Base-by-base conservation (phyloP, 2,888 invertebrate genomes). In the Theodoxus fluviatilis region DNA sequence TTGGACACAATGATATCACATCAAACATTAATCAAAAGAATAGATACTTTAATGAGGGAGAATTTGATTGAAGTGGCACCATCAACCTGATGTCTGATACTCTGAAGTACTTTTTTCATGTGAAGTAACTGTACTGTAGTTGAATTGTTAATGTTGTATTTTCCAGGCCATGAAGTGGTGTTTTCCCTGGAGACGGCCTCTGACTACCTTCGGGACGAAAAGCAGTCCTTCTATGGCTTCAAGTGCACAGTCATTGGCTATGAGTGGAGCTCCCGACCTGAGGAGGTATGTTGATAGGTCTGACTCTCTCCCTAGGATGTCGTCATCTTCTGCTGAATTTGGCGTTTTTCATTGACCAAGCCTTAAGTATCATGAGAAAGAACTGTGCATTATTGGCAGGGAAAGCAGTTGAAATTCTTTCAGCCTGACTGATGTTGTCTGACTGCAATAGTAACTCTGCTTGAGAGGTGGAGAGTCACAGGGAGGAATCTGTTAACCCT, bases 101-200 rank as follows among this genome's bases (percentile, higher is more conserved):
- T 43, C 43, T 43, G 15, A 15, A 9, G 15, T 43, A 12, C 43
- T 12, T 43, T 43, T 12, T 12, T 9, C 15, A 43, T 43, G 43
- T 15, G 57, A 55, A 22, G n/a, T 7, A 55, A 55, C 22, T 40
- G 9, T 4, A 7, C 65, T 22, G n/a, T 33, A 22, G 2, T 7
- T 52, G 22, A 52, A 9, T 3, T n/a, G 4, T n/a, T 25, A 33
- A 37, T 49, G 40, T 37, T 22, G 47, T 49, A 63, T 43, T 73
- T 64, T 76, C 33, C 79, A 90, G 97, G 96, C 25, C 95, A 96
- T 86, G 94, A 96, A 88, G 93, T 98, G 0, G 92, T 96, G 81
- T 96, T 98, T 87, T 96, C 96, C 0, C 86, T 99, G 83, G 98
- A 98, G 89, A 97, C 98, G 0, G 95, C 97, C 0, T 94, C 97